Evolutionary conservation across 2,113 vertebrate genomes (phyloP), one percentile per base, ranked within the genome.

Genomic region (Apistogramma diplotaenia): DNA sequence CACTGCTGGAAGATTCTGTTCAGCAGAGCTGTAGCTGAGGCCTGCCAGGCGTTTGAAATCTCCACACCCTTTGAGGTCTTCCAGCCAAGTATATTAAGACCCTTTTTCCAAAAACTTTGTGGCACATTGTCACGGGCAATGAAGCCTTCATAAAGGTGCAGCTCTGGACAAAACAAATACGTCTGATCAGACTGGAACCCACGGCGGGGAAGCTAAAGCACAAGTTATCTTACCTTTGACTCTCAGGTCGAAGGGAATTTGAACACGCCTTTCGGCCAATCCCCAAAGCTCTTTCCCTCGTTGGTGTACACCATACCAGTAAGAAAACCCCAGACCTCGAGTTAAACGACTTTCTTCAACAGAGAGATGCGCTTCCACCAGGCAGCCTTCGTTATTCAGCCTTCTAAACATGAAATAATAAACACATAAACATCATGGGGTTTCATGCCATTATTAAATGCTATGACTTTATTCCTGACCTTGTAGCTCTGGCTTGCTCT

Each of bases 121-220:
- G 16, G 0, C 10, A 0, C 10, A 0, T 83, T 76, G 1, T 7
- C 0, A 1, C 11, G 25, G 33, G 37, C 1, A 15, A 95, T 90
- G 76, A 86, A 6, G 27, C 85, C 92, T 73, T 95, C 95, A 31
- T 94, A 95, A 10, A 93, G 67, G 33, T 95, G 93, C 1, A 94
- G 0, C 71, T 95, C 95, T 95, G 31, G 0, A 82, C 0, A 71
- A 25, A 46, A 74, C 70, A 86, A 6, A 43, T 21, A 13, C 1
- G 58, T 8, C 4, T 4, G 10, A 51, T 80, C 25, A 73, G 10
- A 55, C 8, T 6, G 11, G 35, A 19, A 65, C 0, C 2, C n/a
- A 23, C 33, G 25, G 18, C 0, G 1, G 18, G 6, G 1, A 25
- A 5, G 3, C 0, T 21, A 57, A 16, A 58, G 8, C 8, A 1